Evolutionary conservation across 1,140 invertebrate genomes (phyloP), one percentile per base, ranked within the genome.

Genomic region (Ganaspis sp.): DNA sequence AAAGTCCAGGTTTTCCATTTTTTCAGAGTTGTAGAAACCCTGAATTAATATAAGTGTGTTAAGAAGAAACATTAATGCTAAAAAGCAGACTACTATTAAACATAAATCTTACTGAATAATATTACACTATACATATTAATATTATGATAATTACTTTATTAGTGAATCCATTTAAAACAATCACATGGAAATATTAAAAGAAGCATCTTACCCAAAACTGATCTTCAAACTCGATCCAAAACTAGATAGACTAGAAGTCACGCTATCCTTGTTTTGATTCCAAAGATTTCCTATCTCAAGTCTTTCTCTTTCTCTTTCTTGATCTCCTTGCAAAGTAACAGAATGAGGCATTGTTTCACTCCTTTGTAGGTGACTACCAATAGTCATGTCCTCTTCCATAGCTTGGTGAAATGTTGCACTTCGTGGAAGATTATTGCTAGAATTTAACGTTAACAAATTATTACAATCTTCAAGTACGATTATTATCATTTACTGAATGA

Each of bases 141-240:
- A 34, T 34, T 34, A 34, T 34, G 29, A 34, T 34, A 2, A 3
- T 2, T 34, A 34, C 29, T 34, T 34, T 34, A 34, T 34, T 34
- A 34, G 29, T 34, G 29, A 34, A 34, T 34, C 29, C 29, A 34
- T 6, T 34, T 34, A 34, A 82, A 80, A 85, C 69, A 71, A 83
- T 75, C 82, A 84, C 85, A 76, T 64, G 1, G 29, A 54, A 75
- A 71, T 40, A 4, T 15, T n/a, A n/a, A n/a, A n/a, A n/a, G 19
- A 64, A 1, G 26, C 15, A n/a, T 72, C 93, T 94, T 92, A 97
- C 96, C 95, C 95, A 84, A 97, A 96, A 85, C 94, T 96, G 72
- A 96, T 92, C 92, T 97, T 97, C 70, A 97, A 92, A 84, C 94
- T 95, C 80, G 95, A 95, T 15, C 95, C 94, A 45, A 96, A 89